Percentiles rank a stretch among this genome's conserved stretches.
Conservation (phyloP, 2,888 invertebrate species). For the Yponomeuta malinellus region DNA sequence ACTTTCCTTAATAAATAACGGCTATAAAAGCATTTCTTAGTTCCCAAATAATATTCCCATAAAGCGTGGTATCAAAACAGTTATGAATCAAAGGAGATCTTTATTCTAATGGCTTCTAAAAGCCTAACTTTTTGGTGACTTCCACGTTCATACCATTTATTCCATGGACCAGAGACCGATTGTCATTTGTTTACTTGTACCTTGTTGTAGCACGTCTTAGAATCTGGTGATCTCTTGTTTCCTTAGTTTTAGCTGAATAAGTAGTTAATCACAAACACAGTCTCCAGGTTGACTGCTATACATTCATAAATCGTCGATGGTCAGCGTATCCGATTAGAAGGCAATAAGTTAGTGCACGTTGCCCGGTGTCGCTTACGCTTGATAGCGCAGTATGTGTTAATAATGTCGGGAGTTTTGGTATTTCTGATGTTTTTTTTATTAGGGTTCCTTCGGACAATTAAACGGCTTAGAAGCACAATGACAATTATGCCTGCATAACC, state of each 20-base stretch:
- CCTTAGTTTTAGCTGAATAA: too few relatives aligned
- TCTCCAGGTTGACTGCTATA: not conserved
- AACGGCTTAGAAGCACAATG: not conserved
- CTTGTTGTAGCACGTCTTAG: too few relatives aligned
- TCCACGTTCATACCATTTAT: too few relatives aligned
- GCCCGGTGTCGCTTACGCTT: not conserved
- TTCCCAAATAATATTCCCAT: constrained; percentile 6
- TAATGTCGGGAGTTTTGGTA: not conserved
- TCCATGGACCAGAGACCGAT: too few relatives aligned
- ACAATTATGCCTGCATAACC: too few relatives aligned
- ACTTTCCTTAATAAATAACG: too few relatives aligned
- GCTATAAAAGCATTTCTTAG: not conserved
- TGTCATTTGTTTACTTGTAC: too few relatives aligned
- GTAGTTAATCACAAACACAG: too few relatives aligned
- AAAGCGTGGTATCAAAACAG: not conserved
- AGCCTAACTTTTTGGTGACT: not conserved
- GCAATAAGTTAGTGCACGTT: constrained; percentile 5
- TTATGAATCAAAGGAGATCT: constrained; percentile 3
- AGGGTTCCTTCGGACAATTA: not conserved
- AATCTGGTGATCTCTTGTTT: too few relatives aligned
- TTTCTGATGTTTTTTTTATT: not conserved
- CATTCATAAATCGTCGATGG: constrained; percentile 6
- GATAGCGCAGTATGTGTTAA: constrained; percentile 12
- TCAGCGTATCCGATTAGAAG: not conserved
- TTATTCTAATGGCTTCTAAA: too few relatives aligned